Conservation (phyloP, 2,888 invertebrate genomes). For the Xanthostigma xanthostigma region DNA sequence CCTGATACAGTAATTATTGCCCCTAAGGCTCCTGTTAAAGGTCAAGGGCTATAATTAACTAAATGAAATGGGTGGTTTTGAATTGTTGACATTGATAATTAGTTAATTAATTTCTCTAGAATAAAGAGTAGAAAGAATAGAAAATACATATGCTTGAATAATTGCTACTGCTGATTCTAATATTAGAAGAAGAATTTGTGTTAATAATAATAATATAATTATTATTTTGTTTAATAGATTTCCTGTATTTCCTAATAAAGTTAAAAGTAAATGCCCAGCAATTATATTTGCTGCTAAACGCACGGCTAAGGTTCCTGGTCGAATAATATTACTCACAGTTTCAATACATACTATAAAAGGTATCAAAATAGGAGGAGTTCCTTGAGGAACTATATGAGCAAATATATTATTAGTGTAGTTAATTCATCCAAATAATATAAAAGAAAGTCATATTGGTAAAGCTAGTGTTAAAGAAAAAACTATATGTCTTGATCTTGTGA, state of each 20-base stretch:
- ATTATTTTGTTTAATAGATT: conserved; percentile 10
- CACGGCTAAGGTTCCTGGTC: conserved; percentile 50
- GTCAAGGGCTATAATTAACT: conserved; percentile 51
- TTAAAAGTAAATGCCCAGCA: conserved; percentile 54
- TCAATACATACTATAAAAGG: conserved; percentile 63
- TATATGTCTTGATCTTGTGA: conserved; percentile 51
- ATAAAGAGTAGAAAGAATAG: conserved; percentile 47
- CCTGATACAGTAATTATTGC: conserved; percentile 40
- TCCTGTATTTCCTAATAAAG: conserved; percentile 33
- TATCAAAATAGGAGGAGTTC: conserved; percentile 46
- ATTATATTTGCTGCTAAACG: conserved; percentile 65
- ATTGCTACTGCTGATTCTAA: conserved; percentile 44
- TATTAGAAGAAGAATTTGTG: conserved; percentile 36
- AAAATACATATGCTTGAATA: conserved; percentile 53
- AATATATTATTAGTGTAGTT: conserved; percentile 48
- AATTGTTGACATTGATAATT: conserved; percentile 39
- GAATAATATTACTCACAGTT: conserved; percentile 57
- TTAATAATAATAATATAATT: conserved; percentile 24
- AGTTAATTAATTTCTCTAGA: conserved; percentile 47
- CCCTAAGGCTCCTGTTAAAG: conserved; percentile 41
- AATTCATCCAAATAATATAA: conserved; percentile 49
- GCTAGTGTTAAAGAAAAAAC: conserved; percentile 40
- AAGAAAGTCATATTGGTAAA: conserved; percentile 44
- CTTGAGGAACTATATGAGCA: conserved; percentile 50
- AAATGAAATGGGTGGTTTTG: conserved; percentile 48